Conservation (phyloP, 2,113 vertebrate species). For the Leptodactylus fuscus region DNA sequence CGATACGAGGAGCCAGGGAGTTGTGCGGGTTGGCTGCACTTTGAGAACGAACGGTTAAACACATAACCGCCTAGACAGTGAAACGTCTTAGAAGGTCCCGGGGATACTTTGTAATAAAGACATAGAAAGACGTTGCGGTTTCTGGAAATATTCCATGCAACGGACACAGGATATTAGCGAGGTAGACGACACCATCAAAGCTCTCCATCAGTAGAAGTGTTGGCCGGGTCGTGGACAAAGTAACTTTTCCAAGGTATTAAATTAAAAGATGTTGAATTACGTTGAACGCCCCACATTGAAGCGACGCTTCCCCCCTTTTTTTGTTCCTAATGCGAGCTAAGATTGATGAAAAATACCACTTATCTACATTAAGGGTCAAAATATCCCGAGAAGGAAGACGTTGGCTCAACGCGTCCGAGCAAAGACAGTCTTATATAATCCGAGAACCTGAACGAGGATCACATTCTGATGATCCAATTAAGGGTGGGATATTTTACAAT, state of each 20-base stretch:
- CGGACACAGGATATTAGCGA: constrained; percentile 58
- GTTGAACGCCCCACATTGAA: constrained; percentile 79
- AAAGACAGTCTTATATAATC: constrained; percentile 97
- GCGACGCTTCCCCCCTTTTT: constrained; percentile 80
- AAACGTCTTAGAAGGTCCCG: neutral
- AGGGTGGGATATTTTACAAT: constrained; percentile 86
- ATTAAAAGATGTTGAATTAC: constrained; percentile 85
- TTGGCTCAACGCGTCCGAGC: constrained; percentile 84
- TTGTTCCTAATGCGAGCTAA: constrained; percentile 79
- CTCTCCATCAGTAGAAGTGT: constrained; percentile 76
- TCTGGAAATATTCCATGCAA: constrained; percentile 2
- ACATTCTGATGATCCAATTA: constrained; percentile 99
- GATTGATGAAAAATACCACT: constrained; percentile 95
- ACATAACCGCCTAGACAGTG: neutral
- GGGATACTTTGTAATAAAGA: neutral
- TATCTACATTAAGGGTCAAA: constrained; percentile 98
- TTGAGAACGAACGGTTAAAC: constrained; percentile 10
- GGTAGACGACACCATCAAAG: constrained; percentile 64
- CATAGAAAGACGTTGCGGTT: constrained; percentile 11
- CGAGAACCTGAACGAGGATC: constrained; percentile 86
- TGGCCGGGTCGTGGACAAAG: constrained; percentile 69
- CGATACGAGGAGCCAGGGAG: neutral
- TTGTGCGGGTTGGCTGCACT: neutral
- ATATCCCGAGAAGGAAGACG: constrained; percentile 75
- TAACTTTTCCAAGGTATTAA: constrained; percentile 83